phyloP scores from a whole-genome alignment of 2,797 vertebrate genomes.

The Hemibagrus guttatus region DNA sequence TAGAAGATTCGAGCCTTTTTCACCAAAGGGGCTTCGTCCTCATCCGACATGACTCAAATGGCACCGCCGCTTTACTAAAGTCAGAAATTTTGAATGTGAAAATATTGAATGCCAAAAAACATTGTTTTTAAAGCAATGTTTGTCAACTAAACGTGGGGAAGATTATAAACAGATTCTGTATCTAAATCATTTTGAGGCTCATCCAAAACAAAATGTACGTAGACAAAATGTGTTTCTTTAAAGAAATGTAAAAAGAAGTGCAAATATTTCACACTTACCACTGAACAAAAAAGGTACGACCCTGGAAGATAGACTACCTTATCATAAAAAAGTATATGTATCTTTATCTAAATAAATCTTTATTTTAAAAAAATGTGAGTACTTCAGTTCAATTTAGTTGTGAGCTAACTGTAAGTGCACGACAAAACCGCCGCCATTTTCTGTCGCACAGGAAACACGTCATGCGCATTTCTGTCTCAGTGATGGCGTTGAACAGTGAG shows the following conservation, averaged over 20 bases:
- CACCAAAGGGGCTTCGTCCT: slow-evolving; percentile 75
- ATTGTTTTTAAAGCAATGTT: background rate
- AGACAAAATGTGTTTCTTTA: background rate
- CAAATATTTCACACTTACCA: background rate
- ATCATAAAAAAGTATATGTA: background rate
- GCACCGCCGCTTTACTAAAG: background rate
- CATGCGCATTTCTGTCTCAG: background rate
- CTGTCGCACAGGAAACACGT: slow-evolving; percentile 42
- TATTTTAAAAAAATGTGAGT: background rate
- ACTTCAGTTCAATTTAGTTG: background rate
- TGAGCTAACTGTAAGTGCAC: background rate
- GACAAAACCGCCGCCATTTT: slow-evolving; percentile 27
- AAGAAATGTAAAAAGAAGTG: background rate
- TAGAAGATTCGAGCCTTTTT: slow-evolving; percentile 91
- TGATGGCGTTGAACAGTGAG: background rate
- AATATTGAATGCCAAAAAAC: no score
- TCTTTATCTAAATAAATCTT: background rate
- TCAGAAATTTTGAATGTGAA: background rate
- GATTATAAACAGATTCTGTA: background rate
- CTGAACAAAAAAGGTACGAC: background rate
- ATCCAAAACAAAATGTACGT: background rate
- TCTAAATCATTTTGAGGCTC: background rate
- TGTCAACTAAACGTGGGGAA: background rate
- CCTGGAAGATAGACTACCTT: background rate
- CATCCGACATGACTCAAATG: slow-evolving; percentile 72